Conservation (phyloP, 23 tunicate genomes). For the Oikopleura dioica region DNA sequence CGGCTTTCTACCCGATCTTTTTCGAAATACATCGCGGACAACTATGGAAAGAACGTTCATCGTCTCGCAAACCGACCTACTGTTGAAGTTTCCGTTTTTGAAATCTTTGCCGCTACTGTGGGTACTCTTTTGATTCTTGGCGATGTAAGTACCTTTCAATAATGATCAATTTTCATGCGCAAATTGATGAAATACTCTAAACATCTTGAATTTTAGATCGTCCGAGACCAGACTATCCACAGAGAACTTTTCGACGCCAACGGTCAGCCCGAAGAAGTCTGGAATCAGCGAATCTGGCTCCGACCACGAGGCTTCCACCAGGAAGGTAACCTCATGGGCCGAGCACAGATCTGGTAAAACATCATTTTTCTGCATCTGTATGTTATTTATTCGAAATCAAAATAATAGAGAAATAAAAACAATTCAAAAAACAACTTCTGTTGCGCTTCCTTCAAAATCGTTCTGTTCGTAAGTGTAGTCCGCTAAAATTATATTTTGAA, state of each 20-base stretch:
- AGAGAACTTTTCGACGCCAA: not conserved
- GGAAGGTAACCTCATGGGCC: too few relatives aligned
- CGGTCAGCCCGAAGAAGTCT: not conserved
- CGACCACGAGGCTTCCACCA: not conserved
- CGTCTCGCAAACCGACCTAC: not conserved
- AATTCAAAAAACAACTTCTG: too few relatives aligned
- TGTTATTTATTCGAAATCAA: too few relatives aligned
- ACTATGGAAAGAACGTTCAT: slow-evolving; percentile 6
- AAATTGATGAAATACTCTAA: not conserved
- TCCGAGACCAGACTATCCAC: not conserved
- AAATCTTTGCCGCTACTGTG: not conserved
- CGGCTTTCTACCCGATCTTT: too few relatives aligned
- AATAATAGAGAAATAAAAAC: too few relatives aligned
- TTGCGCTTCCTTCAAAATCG: too few relatives aligned
- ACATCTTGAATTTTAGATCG: not conserved
- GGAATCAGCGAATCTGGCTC: not conserved
- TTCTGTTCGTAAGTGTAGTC: too few relatives aligned
- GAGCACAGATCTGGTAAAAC: too few relatives aligned
- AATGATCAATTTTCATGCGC: not conserved
- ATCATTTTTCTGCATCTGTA: too few relatives aligned
- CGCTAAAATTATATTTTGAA: too few relatives aligned
- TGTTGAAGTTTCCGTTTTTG: not conserved
- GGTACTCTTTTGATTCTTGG: not conserved
- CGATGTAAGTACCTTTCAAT: not conserved
- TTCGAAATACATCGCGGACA: not conserved